phyloP scores from a whole-genome alignment of 1,140 invertebrate species.

The Ceratosolen fusciceps region DNA sequence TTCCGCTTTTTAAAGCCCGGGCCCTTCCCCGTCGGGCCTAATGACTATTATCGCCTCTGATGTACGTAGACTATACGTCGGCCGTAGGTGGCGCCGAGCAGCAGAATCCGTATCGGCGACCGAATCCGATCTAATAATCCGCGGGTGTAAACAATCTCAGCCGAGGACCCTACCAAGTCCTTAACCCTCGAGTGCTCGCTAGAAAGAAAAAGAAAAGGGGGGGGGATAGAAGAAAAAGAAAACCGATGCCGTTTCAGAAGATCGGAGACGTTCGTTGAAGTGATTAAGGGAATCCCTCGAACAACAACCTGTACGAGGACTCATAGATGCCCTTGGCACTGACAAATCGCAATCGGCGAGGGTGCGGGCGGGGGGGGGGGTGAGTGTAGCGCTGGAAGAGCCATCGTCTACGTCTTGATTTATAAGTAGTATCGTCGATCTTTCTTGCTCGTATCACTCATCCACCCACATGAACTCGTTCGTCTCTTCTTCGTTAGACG shows the following conservation, averaged over 20 bases:
- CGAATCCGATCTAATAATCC: background rate
- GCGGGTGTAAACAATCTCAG: too few relatives aligned
- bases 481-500: constrained; percentile 19
- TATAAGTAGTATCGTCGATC: constrained; percentile 30
- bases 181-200: too few relatives aligned
- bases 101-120: background rate
- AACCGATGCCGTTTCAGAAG: background rate
- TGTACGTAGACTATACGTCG: background rate
- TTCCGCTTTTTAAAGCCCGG: constrained; percentile 1
- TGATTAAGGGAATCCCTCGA: constrained; percentile 3
- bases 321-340: background rate
- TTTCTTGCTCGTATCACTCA: constrained; percentile 10
- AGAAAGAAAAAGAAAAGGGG: too few relatives aligned
- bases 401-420: constrained; percentile 11
- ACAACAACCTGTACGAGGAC: constrained; percentile 19
- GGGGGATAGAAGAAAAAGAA: too few relatives aligned
- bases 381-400: background rate
- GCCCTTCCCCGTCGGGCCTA: background rate
- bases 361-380: background rate
- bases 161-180: too few relatives aligned
- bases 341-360: constrained; percentile 48
- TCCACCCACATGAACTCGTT: constrained; percentile 26
- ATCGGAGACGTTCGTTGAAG: constrained; percentile 1
- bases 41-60: background rate
- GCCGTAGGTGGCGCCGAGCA: background rate